phyloP scores from a whole-genome alignment of 2,888 invertebrate species.

The Pollenia griseotomentosa region DNA sequence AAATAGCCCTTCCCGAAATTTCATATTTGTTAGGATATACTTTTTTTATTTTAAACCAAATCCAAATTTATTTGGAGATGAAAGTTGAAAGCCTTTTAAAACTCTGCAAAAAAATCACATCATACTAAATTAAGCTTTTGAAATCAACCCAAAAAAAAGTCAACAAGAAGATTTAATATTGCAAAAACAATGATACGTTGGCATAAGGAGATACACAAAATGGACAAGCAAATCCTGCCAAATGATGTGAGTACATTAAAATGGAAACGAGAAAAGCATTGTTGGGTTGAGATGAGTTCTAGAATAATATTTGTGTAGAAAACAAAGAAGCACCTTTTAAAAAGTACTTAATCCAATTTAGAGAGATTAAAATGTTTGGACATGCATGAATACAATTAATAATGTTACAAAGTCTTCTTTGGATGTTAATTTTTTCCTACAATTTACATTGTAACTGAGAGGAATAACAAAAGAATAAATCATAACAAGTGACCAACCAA shows the following conservation, averaged over 20 bases:
- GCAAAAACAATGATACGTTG: not conserved
- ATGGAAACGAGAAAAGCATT: not conserved
- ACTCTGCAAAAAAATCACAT: not conserved
- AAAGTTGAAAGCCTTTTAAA: not conserved
- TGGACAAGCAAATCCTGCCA: conserved; percentile 1
- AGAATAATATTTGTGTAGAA: conserved; percentile 57
- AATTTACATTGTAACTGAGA: conserved; percentile 7
- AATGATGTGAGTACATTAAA: conserved; percentile 18
- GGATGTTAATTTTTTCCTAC: conserved; percentile 30
- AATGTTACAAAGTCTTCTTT: conserved; percentile 47
- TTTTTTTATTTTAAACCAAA: too few relatives aligned
- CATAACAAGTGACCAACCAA: conserved; percentile 13
- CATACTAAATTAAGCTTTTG: conserved; percentile 15
- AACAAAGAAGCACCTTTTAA: conserved; percentile 57
- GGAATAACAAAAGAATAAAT: conserved; percentile 13
- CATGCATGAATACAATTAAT: conserved; percentile 56
- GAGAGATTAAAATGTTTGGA: conserved; percentile 79
- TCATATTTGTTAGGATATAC: too few relatives aligned
- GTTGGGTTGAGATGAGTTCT: conserved; percentile 22
- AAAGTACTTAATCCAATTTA: conserved; percentile 83
- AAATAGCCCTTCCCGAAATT: too few relatives aligned
- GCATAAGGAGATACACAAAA: conserved; percentile 13
- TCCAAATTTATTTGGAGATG: too few relatives aligned
- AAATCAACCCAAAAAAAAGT: not conserved
- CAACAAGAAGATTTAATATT: conserved; percentile 13